Percentiles rank a stretch among this genome's conserved stretches.
phyloP scores from a whole-genome alignment of 1,140 invertebrate species.

The Nixonia krombeini region DNA sequence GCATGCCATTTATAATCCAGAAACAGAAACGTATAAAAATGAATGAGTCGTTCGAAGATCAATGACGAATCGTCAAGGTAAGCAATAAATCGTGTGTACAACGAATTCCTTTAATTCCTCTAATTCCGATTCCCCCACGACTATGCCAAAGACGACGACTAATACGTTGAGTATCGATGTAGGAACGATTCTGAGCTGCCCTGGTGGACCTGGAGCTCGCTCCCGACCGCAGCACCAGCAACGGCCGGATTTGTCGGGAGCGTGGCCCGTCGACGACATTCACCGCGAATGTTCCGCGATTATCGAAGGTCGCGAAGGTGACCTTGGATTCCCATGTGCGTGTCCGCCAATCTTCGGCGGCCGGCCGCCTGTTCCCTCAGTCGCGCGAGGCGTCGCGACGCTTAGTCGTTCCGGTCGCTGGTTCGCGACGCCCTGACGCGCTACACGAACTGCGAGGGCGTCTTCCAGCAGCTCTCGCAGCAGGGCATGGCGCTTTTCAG shows the following conservation, averaged over 20 bases:
- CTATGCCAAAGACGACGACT: too few species aligned
- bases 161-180: conserved; percentile 26
- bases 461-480: conserved; percentile 75
- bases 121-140: background rate
- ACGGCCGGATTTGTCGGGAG: background rate
- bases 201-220: background rate
- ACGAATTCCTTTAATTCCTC: background rate
- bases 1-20: too few species aligned
- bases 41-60: too few species aligned
- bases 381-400: background rate
- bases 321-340: too few species aligned
- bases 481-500: conserved; percentile 87
- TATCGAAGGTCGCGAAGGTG: too few species aligned
- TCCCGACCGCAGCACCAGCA: background rate
- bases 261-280: too few species aligned
- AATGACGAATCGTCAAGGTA: too few species aligned
- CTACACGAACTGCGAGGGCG: conserved; percentile 69
- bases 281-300: background rate
- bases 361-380: background rate
- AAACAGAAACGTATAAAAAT: too few species aligned
- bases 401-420: conserved; percentile 24
- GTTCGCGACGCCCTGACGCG: conserved; percentile 43
- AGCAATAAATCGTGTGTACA: too few species aligned
- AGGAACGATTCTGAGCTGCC: conserved; percentile 27
- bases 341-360: background rate